Base-by-base conservation (phyloP, 2,888 invertebrate genomes). In the Alentia gelatinosa region DNA sequence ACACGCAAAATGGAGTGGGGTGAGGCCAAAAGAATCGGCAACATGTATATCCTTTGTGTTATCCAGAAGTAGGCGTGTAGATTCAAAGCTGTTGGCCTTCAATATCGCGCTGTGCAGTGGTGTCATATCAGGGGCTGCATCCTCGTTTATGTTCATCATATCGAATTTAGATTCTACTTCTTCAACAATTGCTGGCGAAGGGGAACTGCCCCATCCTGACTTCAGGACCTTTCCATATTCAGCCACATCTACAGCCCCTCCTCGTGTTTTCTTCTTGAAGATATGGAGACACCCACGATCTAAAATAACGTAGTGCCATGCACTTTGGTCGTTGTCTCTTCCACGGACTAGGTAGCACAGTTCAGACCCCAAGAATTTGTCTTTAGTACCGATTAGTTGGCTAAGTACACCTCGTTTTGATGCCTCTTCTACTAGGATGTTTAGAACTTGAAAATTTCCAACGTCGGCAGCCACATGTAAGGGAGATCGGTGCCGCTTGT, bases 171-270 rank as follows among this genome's bases (percentile, higher is more conserved):
- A 7, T 26, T 83, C 83, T 0, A 89, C 75, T 33, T 89, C 89
- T 30, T 75, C 37, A 1, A 68, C 42, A 4, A 89, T 30, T 9
- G 63, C 89, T 40, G 39, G 75, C 7, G 37, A 1, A 5, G 89
- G 89, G 26, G 37, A 35, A 12, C 23, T 35, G 12, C 89, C 89
- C 89, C 89, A 89, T 35, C 89, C 89, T 0, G 89, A 89, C 39
- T 30, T 35, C 7, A 89, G 3, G 4, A 89, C 89, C 3, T 15
- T 15, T 7, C 89, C 89, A 89, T 74, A 89, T 33, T 89, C n/a
- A 23, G 89, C 89, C 12, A 89, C 89, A 75, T 89, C 89, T 15
- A 63, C 39, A 7, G 89, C 68, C 12, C 89, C 89, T 37, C 89
- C 89, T 26, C 40, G 35, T 7, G 40, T 63, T 23, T n/a, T 89